These are phyloP conservation scores for Scotopteryx bipunctaria DNA, from an alignment of 2,888 invertebrate species.

Conservation along the genomic window DNA sequence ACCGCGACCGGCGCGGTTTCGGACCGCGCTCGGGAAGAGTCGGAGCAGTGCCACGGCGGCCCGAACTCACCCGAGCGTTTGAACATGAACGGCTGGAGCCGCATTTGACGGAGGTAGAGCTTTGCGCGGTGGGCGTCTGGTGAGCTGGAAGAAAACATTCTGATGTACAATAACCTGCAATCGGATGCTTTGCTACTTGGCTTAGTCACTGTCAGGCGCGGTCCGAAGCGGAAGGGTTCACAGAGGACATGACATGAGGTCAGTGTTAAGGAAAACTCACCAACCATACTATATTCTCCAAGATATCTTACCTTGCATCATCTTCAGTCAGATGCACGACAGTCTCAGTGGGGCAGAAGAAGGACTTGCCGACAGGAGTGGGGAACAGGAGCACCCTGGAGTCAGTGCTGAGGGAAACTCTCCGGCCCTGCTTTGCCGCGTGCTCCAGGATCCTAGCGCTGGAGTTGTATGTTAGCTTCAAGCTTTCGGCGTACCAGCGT, in stretches of 20 bases:
- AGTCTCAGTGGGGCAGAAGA: conserved; percentile 88
- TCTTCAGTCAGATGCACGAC: conserved; percentile 85
- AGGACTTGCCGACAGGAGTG: conserved; percentile 94
- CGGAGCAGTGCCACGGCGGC: conserved; percentile 86
- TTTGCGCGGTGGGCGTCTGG: conserved; percentile 82
- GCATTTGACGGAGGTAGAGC: conserved; percentile 86
- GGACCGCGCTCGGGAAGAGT: conserved; percentile 81
- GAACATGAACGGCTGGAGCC: conserved; percentile 95
- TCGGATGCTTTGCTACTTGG: too few relatives aligned
- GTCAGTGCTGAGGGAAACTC: conserved; percentile 81
- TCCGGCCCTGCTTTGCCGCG: conserved; percentile 82
- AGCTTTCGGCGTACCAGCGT: conserved; percentile 92
- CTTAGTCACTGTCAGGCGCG: too few relatives aligned
- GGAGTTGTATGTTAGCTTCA: conserved; percentile 89
- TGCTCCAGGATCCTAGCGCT: conserved; percentile 84
- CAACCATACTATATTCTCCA: too few relatives aligned
- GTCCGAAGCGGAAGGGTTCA: too few relatives aligned
- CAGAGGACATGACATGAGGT: too few relatives aligned
- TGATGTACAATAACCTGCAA: too few relatives aligned
- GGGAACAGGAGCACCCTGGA: conserved; percentile 87
- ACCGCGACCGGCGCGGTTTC: conserved; percentile 90
- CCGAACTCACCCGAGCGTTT: conserved; percentile 89
- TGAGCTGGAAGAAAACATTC: conserved; percentile 56
- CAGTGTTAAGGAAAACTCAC: too few relatives aligned
- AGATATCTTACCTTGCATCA: conserved; percentile 63